Evolutionary conservation across 2,113 vertebrate species (phyloP).

Genomic region (Steatornis caripensis): DNA sequence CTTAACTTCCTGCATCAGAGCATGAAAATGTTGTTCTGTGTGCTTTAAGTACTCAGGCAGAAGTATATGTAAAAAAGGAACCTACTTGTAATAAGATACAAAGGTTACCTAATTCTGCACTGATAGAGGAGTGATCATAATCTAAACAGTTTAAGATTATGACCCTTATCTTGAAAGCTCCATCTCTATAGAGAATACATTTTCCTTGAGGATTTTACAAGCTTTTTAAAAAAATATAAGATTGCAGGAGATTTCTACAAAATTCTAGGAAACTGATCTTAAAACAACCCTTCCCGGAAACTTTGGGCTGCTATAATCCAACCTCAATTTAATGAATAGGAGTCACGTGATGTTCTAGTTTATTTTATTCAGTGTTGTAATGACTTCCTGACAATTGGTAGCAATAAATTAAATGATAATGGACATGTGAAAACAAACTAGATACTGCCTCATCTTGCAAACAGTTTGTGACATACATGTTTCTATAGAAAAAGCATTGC

Average conservation of each 20-base stretch:
- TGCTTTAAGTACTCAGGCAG: neutral
- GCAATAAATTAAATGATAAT: neutral
- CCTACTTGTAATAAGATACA: neutral
- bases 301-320: neutral
- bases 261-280: neutral
- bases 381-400: neutral
- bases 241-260: neutral
- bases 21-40: neutral
- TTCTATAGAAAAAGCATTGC: neutral
- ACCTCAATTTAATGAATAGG: neutral
- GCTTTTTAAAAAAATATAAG: neutral
- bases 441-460: neutral
- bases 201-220: neutral
- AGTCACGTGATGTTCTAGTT: neutral
- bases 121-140: neutral
- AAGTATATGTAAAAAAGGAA: neutral
- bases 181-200: neutral
- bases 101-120: neutral
- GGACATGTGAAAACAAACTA: neutral
- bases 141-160: neutral
- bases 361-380: neutral
- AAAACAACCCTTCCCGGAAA: neutral
- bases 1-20: neutral
- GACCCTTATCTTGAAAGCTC: neutral
- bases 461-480: neutral